A percentile compares a stretch with the other conserved stretches of the same genome.
Conservation (phyloP, 1,140 invertebrate genomes). For the Hirudo medicinalis region DNA sequence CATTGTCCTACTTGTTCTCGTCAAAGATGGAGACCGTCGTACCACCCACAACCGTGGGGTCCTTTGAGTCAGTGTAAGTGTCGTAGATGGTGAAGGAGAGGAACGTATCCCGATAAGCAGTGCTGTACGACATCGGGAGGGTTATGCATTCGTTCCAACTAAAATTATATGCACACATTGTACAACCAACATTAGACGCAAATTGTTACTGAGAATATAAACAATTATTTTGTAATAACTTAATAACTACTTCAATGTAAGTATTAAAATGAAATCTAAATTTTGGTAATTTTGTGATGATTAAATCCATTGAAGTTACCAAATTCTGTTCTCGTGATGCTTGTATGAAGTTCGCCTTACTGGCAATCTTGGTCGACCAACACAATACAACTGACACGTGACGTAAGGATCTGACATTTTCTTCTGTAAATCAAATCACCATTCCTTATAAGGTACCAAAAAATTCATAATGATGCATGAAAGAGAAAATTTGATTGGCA, state of each 20-base stretch:
- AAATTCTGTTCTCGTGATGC: too few relatives aligned
- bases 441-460: too few relatives aligned
- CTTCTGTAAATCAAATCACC: slow-evolving; percentile 51
- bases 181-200: too few relatives aligned
- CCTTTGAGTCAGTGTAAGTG: slow-evolving; percentile 63
- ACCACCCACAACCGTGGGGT: slow-evolving; percentile 69
- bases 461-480: too few relatives aligned
- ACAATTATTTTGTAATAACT: too few relatives aligned
- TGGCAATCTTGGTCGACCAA: slow-evolving; percentile 46
- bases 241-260: too few relatives aligned
- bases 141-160: slow-evolving; percentile 97
- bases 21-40: slow-evolving; percentile 81
- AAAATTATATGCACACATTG: background rate
- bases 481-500: too few relatives aligned
- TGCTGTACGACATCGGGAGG: slow-evolving; percentile 76
- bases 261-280: too few relatives aligned
- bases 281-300: too few relatives aligned
- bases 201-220: too few relatives aligned
- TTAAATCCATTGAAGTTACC: too few relatives aligned
- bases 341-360: too few relatives aligned
- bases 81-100: slow-evolving; percentile 86
- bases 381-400: slow-evolving; percentile 69
- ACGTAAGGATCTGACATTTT: slow-evolving; percentile 73
- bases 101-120: slow-evolving; percentile 73
- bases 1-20: slow-evolving; percentile 50